Percentiles rank a stretch among this genome's conserved stretches.
Evolutionary conservation across 2,113 vertebrate genomes (phyloP).

Genomic region (Rhynchopsitta pachyrhyncha): DNA sequence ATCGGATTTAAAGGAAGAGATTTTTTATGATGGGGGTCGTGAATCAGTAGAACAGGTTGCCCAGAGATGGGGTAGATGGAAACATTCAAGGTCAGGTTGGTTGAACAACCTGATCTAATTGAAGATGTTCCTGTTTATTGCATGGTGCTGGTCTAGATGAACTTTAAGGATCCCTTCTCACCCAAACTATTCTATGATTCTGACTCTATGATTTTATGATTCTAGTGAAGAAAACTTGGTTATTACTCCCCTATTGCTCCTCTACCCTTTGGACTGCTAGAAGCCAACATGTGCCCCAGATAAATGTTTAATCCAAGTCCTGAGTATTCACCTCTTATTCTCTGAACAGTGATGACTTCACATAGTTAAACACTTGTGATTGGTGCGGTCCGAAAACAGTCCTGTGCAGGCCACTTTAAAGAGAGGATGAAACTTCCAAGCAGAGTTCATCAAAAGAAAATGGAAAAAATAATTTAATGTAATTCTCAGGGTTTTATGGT

Average conservation of each 20-base stretch:
- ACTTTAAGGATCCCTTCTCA: background rate
- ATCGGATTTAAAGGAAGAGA: background rate
- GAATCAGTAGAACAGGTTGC: background rate
- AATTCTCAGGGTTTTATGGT: background rate
- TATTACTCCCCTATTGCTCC: background rate
- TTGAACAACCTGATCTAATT: background rate
- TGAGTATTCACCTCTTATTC: background rate
- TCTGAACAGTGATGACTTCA: background rate
- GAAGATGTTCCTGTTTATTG: background rate
- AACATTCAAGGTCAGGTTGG: background rate
- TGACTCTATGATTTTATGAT: background rate
- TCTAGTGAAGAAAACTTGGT: background rate
- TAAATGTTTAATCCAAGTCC: background rate
- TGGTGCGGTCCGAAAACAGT: background rate
- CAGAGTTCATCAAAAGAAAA: background rate
- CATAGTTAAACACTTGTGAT: background rate
- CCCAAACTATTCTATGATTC: background rate
- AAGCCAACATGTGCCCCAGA: background rate
- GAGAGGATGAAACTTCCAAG: background rate
- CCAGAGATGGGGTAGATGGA: background rate
- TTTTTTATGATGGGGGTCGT: background rate
- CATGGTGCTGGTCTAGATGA: background rate
- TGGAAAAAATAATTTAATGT: background rate
- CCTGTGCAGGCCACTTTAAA: background rate
- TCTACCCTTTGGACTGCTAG: background rate